Conservation (phyloP, 1,140 invertebrate genomes). For the Brachionus koreanus region DNA sequence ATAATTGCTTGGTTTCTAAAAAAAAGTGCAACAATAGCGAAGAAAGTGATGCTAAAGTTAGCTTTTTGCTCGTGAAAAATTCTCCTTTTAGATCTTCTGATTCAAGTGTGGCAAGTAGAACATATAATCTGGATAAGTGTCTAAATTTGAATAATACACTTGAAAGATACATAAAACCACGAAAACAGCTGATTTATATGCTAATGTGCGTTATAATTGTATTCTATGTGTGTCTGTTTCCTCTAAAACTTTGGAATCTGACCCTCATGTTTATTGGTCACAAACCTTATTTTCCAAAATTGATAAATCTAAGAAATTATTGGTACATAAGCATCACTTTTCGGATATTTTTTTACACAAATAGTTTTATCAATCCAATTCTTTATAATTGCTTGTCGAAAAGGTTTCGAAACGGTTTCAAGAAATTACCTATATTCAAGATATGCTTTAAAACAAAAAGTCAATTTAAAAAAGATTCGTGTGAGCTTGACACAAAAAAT, state of each 20-base stretch:
- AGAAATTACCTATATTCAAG: not conserved
- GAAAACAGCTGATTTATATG: conserved; percentile 29
- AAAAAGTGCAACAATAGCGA: not conserved
- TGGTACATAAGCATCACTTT: conserved; percentile 21
- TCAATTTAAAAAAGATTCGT: not conserved
- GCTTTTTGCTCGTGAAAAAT: not conserved
- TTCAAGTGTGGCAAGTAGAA: not conserved
- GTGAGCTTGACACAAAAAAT: conserved; percentile 3
- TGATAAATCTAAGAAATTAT: conserved; percentile 25
- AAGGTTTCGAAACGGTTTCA: conserved; percentile 25
- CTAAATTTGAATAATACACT: conserved; percentile 9
- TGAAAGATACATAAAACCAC: conserved; percentile 18
- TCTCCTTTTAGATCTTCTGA: not conserved
- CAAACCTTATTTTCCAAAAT: conserved; percentile 29
- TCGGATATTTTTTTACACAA: conserved; percentile 26
- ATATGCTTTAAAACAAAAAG: not conserved
- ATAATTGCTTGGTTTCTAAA: not conserved
- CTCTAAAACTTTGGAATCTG: conserved; percentile 35
- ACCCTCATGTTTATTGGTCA: conserved; percentile 10
- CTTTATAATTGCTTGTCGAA: conserved; percentile 41
- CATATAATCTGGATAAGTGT: not conserved
- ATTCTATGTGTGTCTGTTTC: conserved; percentile 40
- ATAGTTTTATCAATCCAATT: conserved; percentile 35
- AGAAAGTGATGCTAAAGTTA: not conserved
- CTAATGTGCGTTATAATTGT: conserved; percentile 34